Percentiles rank a stretch among this genome's conserved stretches.
Evolutionary conservation across 2,113 vertebrate genomes (phyloP).

Genomic region (Lamprologus lemairii): DNA sequence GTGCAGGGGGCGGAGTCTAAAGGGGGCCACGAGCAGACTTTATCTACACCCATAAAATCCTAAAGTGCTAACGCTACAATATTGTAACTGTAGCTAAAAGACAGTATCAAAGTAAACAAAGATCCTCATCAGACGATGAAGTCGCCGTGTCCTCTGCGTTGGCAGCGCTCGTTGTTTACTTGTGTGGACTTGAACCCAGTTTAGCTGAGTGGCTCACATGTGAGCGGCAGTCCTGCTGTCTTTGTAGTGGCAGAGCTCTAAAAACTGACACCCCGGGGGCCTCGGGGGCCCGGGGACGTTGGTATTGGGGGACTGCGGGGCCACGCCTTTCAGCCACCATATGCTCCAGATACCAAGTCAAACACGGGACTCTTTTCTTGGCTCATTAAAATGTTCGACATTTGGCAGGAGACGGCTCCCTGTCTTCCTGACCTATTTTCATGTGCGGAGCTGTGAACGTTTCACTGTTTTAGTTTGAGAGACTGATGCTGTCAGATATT

Average conservation of each 20-base stretch:
- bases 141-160: background rate
- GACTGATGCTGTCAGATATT: background rate
- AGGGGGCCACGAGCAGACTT: accelerated
- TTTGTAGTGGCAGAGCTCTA: constrained; percentile 43
- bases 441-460: background rate
- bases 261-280: constrained; percentile 49
- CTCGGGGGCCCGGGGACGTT: background rate
- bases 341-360: constrained; percentile 52
- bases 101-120: background rate
- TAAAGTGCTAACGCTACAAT: background rate
- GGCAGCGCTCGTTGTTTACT: background rate
- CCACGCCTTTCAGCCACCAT: constrained; percentile 44
- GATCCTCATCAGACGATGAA: background rate
- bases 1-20: background rate
- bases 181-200: constrained; percentile 16
- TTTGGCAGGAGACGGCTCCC: constrained; percentile 29
- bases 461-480: background rate
- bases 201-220: background rate
- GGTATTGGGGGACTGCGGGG: background rate
- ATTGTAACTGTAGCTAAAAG: background rate
- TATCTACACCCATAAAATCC: too few relatives aligned
- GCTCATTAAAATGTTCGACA: constrained; percentile 35
- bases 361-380: constrained; percentile 27
- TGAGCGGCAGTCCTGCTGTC: constrained; percentile 27
- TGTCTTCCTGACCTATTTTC: constrained; percentile 46